These are phyloP conservation scores for Argopecten irradians DNA, from an alignment of 1,140 invertebrate species.

Conservation along the genomic window DNA sequence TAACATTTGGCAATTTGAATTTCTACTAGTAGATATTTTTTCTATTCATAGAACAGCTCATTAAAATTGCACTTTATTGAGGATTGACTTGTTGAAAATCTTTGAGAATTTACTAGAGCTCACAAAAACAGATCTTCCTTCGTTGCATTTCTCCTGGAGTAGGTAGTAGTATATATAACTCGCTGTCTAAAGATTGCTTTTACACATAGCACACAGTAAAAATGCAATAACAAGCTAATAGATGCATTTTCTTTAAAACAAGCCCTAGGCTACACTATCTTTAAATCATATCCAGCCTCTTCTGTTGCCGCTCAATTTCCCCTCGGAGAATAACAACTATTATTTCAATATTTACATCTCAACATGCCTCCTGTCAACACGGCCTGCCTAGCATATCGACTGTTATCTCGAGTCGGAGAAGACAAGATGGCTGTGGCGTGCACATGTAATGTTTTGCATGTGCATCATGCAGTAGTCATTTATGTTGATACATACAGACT, in stretches of 20 bases:
- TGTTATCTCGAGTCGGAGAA: background rate
- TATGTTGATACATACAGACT: background rate
- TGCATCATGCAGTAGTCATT: background rate
- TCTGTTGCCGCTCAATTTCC: background rate
- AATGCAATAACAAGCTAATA: conserved; percentile 1
- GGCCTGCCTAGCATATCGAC: background rate
- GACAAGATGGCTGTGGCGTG: background rate
- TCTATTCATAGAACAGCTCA: too few relatives aligned
- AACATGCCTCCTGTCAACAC: background rate
- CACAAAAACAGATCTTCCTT: background rate
- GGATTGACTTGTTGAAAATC: too few relatives aligned
- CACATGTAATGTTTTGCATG: background rate
- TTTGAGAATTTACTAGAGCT: too few relatives aligned
- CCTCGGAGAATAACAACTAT: background rate
- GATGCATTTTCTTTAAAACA: conserved; percentile 7
- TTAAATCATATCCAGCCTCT: background rate
- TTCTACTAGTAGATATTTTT: too few relatives aligned
- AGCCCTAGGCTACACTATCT: background rate
- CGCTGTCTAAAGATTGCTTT: background rate
- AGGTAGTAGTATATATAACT: background rate
- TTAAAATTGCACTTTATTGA: too few relatives aligned
- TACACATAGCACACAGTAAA: background rate
- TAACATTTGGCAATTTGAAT: too few relatives aligned
- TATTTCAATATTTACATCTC: conserved; percentile 9
- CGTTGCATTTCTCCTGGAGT: background rate